phyloP scores from a whole-genome alignment of 1,140 invertebrate species.

The Tetragonula clypearis region DNA sequence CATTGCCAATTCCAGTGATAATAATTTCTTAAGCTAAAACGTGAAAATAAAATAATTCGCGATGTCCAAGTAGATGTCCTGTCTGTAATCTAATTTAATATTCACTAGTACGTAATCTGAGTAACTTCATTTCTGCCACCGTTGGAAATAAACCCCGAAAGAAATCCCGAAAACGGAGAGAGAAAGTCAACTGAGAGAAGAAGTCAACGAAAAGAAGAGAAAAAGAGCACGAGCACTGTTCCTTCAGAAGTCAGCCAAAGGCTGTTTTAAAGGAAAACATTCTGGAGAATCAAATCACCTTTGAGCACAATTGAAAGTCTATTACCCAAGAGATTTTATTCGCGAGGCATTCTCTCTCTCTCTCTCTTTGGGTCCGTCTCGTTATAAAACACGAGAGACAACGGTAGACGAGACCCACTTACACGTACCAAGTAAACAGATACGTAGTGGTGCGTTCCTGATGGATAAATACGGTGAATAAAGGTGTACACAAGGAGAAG shows the following conservation, averaged over 20 bases:
- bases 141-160: neutral
- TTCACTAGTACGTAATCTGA: too few species aligned
- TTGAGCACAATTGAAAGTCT: neutral
- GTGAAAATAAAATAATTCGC: too few species aligned
- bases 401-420: slow-evolving; percentile 59
- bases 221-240: neutral
- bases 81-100: too few species aligned
- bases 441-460: slow-evolving; percentile 17
- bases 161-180: neutral
- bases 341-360: neutral
- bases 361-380: neutral
- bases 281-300: neutral
- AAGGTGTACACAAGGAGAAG: slow-evolving; percentile 59
- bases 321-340: neutral
- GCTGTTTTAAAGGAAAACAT: neutral
- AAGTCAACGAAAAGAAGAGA: neutral
- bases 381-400: slow-evolving; percentile 40
- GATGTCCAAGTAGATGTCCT: too few species aligned
- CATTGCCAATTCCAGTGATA: too few species aligned
- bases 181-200: neutral
- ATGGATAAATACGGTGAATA: slow-evolving; percentile 52
- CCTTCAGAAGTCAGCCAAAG: neutral
- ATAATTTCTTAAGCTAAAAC: too few species aligned
- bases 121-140: too few species aligned
- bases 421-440: neutral